Evolutionary conservation across 2,113 vertebrate species (phyloP).

Genomic region (Chiloscyllium plagiosum): DNA sequence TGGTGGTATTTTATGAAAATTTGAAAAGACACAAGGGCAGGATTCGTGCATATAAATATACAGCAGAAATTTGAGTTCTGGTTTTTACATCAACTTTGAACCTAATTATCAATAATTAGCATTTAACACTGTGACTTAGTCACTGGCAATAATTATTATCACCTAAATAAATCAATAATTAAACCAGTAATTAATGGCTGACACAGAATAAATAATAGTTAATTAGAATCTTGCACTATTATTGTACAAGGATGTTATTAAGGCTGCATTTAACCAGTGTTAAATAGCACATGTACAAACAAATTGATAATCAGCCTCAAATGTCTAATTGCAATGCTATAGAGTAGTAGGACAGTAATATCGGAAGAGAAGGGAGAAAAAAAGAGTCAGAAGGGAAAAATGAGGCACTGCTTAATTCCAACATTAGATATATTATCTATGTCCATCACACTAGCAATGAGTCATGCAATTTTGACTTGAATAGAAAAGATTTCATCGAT

Average conservation of each 20-base stretch:
- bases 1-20: not conserved
- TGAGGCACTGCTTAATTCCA: not conserved
- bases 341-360: not conserved
- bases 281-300: not conserved
- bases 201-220: not conserved
- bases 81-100: not conserved
- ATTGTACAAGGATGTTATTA: not conserved
- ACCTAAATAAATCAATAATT: slow-evolving; percentile 2
- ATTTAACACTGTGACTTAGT: not conserved
- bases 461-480: not conserved
- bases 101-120: not conserved
- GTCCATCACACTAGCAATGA: not conserved
- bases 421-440: not conserved
- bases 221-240: not conserved
- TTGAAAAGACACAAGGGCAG: not conserved
- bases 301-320: not conserved
- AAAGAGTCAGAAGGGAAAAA: not conserved
- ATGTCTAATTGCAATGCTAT: not conserved
- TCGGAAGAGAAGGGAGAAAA: not conserved
- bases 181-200: slow-evolving; percentile 12
- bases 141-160: not conserved
- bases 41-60: not conserved
- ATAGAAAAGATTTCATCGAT: not conserved
- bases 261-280: not conserved
- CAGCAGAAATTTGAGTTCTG: not conserved